Evolutionary conservation across 1,140 invertebrate genomes (phyloP), one percentile per base, ranked within the genome.

Genomic region (Druon quercuslanigerum): DNA sequence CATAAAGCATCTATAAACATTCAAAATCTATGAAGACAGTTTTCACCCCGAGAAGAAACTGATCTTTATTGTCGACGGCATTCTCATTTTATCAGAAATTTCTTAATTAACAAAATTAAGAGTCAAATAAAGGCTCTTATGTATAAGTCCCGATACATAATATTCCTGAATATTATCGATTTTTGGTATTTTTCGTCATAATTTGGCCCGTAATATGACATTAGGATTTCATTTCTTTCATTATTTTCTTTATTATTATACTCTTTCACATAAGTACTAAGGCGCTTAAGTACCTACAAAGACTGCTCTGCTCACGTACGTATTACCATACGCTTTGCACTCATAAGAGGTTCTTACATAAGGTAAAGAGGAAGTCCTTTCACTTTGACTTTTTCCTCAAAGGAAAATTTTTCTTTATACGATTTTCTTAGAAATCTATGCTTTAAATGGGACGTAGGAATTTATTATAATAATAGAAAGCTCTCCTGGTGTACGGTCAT

Each of bases 31-130:
- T 51, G 57, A 57, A 19, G 14, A 51, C 54, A 56, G 13, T 51
- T 75, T 73, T 73, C 25, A 54, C 40, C 8, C 9, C 40, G 51
- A 50, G 7, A 9, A 25, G 19, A 52, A 72, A 50, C 51, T 51
- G 74, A 17, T 66, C 72, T 79, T 46, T 60, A 79, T 74, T 71
- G 54, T 40, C 57, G 40, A 50, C 71, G 46, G 8, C 14, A 54
- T 74, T 71, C 74, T 79, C 46, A 51, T 57, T 76, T 66, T 50
- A 66, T 66, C 50, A 77, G 46, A 52, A 54, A 75, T 78, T 40
- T 77, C 76, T 77, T 77, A 72, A 73, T 75, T 75, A 80, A 70
- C 73, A 72, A 46, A 46, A 46, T 46, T 0, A 46, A 5, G 40
- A 46, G 40, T 11, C 40, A 9, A 9, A 9, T 9, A 8, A 46